Evolutionary conservation across 1,140 invertebrate genomes (phyloP).

Genomic region (Pararge aegeria): DNA sequence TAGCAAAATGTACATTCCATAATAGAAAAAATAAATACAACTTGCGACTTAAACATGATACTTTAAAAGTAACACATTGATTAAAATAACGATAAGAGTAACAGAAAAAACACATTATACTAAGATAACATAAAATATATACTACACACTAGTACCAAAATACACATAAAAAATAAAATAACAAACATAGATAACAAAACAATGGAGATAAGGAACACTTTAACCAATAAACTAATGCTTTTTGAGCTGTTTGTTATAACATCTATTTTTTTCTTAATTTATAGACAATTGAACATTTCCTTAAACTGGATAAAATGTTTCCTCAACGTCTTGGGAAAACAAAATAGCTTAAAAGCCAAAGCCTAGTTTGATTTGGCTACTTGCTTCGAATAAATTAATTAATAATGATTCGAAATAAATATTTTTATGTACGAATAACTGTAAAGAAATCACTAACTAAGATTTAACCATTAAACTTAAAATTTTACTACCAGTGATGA

Average conservation of each 20-base stretch:
- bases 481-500: too few species aligned
- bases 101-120: constrained; percentile 7
- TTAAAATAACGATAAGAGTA: constrained; percentile 2
- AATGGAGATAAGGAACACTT: constrained; percentile 6
- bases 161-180: background rate
- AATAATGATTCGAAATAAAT: too few species aligned
- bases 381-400: too few species aligned
- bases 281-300: too few species aligned
- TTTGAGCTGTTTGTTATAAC: background rate
- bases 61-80: background rate
- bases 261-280: background rate
- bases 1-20: background rate
- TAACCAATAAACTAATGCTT: constrained; percentile 3
- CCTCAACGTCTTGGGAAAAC: too few species aligned
- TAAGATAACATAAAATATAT: constrained; percentile 2
- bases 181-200: constrained; percentile 9
- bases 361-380: too few species aligned
- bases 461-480: too few species aligned
- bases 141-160: too few species aligned
- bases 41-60: background rate
- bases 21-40: background rate
- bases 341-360: too few species aligned
- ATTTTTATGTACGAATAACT: too few species aligned
- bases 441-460: too few species aligned
- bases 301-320: too few species aligned